phyloP scores from a whole-genome alignment of 2,113 vertebrate genomes.

The Taxidea taxus region DNA sequence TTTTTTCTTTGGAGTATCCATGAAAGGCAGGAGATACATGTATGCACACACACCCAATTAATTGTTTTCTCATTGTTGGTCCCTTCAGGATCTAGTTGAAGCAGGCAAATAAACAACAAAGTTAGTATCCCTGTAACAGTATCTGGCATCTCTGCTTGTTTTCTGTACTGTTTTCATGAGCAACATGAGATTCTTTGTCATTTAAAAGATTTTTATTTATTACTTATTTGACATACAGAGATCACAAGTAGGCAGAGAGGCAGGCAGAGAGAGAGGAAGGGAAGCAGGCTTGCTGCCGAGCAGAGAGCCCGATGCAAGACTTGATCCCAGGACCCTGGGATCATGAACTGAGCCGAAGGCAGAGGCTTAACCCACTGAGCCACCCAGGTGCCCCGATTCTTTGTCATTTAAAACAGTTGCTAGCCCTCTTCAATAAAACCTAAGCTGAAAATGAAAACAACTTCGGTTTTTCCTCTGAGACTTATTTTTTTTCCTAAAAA shows the following conservation, averaged over 20 bases:
- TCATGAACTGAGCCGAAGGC: too few relatives aligned
- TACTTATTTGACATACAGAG: too few relatives aligned
- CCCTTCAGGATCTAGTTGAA: background rate
- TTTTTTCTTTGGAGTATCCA: background rate
- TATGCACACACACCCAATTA: background rate
- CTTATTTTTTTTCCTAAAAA: background rate
- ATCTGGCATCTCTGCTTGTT: background rate
- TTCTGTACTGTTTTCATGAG: background rate
- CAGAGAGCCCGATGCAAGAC: too few relatives aligned
- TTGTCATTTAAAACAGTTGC: background rate
- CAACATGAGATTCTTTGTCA: background rate
- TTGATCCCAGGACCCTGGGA: too few relatives aligned
- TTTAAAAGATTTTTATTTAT: too few relatives aligned
- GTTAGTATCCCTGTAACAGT: background rate
- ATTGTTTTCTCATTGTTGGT: background rate
- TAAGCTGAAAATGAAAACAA: background rate
- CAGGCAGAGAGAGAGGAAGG: too few relatives aligned
- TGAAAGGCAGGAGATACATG: background rate
- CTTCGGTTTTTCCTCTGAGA: background rate
- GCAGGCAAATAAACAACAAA: background rate
- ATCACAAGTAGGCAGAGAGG: too few relatives aligned
- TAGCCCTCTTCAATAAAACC: background rate
- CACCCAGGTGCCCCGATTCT: too few relatives aligned
- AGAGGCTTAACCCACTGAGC: too few relatives aligned
- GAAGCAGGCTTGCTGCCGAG: too few relatives aligned